Conservation (phyloP, 2,797 vertebrate genomes). For the Xiphophorus birchmanni region DNA sequence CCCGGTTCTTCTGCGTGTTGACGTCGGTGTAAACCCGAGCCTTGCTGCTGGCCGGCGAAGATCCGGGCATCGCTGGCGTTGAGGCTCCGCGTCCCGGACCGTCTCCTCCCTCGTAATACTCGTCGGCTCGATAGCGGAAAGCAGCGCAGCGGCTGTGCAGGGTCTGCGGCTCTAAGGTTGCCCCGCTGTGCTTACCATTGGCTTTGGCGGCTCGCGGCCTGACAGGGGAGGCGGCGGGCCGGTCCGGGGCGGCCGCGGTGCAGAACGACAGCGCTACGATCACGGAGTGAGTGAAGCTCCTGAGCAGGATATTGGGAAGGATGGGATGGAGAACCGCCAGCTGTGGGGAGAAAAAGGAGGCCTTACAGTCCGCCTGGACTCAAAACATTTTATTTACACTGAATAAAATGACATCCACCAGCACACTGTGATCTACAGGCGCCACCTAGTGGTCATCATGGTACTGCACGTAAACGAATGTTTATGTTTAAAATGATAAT, state of each 20-base stretch:
- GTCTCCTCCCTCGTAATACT: conserved; percentile 63
- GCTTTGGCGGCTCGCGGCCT: conserved; percentile 53
- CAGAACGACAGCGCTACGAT: conserved; percentile 74
- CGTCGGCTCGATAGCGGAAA: conserved; percentile 64
- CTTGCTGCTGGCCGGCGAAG: conserved; percentile 92
- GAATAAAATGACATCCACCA: too few relatives aligned
- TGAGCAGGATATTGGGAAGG: conserved; percentile 69
- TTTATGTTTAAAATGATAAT: too few relatives aligned
- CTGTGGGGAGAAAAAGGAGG: conserved; percentile 39
- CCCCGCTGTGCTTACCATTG: conserved; percentile 58
- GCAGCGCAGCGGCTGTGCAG: conserved; percentile 64
- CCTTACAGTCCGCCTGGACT: too few relatives aligned
- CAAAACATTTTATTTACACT: neutral
- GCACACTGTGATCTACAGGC: neutral
- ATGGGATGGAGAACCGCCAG: conserved; percentile 73
- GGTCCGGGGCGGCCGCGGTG: conserved; percentile 62
- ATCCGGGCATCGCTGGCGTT: conserved; percentile 92
- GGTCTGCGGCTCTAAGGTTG: conserved; percentile 49
- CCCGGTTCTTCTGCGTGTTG: conserved; percentile 96
- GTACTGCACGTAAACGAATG: too few relatives aligned
- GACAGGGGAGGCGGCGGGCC: conserved; percentile 53
- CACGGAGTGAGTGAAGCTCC: conserved; percentile 72
- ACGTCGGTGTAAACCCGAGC: conserved; percentile 97
- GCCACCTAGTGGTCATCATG: neutral
- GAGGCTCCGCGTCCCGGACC: conserved; percentile 70